These are phyloP conservation scores for Drosophila antonietae DNA, from an alignment of 2,888 invertebrate species.

Conservation along the genomic window DNA sequence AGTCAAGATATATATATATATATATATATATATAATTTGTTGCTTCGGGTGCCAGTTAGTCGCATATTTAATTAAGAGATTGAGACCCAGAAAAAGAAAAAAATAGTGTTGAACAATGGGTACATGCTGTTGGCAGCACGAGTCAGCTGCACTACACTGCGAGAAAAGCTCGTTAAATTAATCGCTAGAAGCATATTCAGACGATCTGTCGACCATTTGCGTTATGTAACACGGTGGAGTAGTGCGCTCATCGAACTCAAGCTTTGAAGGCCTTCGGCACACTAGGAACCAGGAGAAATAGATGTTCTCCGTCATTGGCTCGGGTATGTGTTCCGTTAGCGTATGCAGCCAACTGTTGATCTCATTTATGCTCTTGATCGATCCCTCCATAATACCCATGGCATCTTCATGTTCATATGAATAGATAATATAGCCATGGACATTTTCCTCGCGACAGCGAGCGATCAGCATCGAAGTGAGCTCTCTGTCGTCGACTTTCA, in stretches of 20 bases:
- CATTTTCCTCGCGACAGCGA: fast-evolving
- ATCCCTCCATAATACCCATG: slow-evolving; percentile 13
- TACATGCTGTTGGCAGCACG: slow-evolving; percentile 70
- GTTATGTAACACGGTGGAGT: neutral
- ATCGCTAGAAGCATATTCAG: neutral
- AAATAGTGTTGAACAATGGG: slow-evolving; percentile 78
- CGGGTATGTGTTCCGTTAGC: neutral
- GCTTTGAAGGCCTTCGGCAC: neutral
- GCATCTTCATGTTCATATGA: neutral
- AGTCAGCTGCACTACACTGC: slow-evolving; percentile 61
- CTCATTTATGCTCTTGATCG: neutral
- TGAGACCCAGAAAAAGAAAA: slow-evolving; percentile 55
- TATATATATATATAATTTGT: slow-evolving; percentile 1
- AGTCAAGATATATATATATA: slow-evolving; percentile 16
- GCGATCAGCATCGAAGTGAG: fast-evolving
- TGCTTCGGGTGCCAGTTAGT: slow-evolving; percentile 60
- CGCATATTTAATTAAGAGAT: slow-evolving; percentile 83
- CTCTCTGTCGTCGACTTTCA: neutral
- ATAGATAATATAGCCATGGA: slow-evolving; percentile 20
- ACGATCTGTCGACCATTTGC: fast-evolving
- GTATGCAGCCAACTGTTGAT: slow-evolving; percentile 22
- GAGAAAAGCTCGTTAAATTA: slow-evolving; percentile 24
- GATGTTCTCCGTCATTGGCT: neutral
- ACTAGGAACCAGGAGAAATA: slow-evolving; percentile 16
- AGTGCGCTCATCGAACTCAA: neutral